Base-by-base conservation (phyloP, 35 echinoderm and acorn worm species). In the Patiria miniata region DNA sequence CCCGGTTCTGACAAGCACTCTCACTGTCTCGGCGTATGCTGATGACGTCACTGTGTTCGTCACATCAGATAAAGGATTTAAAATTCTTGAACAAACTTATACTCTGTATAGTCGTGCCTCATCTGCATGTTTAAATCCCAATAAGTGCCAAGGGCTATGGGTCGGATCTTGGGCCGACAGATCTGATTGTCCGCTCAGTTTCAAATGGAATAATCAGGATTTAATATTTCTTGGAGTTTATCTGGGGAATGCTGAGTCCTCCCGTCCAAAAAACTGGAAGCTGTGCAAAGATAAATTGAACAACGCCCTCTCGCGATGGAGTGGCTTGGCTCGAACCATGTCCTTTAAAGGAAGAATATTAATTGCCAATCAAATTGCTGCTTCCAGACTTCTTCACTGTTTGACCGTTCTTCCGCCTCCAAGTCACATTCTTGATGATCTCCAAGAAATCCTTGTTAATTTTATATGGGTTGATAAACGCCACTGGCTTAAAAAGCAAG, bases 301-400 rank as follows among this genome's bases (percentile, higher is more conserved):
- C 7, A 68, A 68, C n/a, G 19, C 60, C 8, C 60, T 22, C 30
- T 16, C 60, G 14, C 15, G 7, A 32, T 68, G 60, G 60, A 68
- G 60, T 68, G 60, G 60, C 30, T 23, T 68, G 30, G 60, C 60
- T 80, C n/a, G 78, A 4, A n/a, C 78, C 26, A 38, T 80, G 78
- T 28, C 21, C 30, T 44, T 44, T 9, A 34, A 34, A 40, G 5
- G 7, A 38, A 37, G 19, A n/a, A 51, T 5, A 18, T 19, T 37
- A 28, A 68, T 58, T n/a, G 36, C 81, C 81, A 78, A 87, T 77
- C 85, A 86, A 38, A 26, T 86, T 21, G 84, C 84, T 51, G 84
- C 84, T 34, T 77, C 83, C 2, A 86, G 65, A 86, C 17, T 86
- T 36, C 34, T 77, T 33, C 83, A 86, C 22, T 73, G 1, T 44